phyloP scores from a whole-genome alignment of 1,140 invertebrate species.

The Monochamus saltuarius region DNA sequence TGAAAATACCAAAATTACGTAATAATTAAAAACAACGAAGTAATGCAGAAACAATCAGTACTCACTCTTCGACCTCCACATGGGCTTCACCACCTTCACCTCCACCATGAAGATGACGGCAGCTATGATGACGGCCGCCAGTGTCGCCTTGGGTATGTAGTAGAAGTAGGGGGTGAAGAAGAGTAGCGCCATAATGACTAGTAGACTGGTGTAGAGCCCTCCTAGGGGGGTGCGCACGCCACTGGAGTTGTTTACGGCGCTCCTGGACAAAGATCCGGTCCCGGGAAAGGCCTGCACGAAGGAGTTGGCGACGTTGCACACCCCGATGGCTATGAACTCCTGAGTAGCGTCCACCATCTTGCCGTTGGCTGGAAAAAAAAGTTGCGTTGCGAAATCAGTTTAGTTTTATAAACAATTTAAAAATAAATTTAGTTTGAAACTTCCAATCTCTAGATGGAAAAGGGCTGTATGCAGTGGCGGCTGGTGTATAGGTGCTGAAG shows the following conservation, averaged over 20 bases:
- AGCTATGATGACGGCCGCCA: constrained; percentile 81
- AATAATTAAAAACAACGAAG: too few relatives aligned
- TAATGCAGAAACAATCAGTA: constrained; percentile 16
- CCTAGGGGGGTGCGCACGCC: constrained; percentile 86
- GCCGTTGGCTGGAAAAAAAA: constrained; percentile 64
- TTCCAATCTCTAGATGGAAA: too few relatives aligned
- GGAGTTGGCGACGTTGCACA: constrained; percentile 81
- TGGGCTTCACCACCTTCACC: constrained; percentile 72
- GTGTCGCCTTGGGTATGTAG: constrained; percentile 76
- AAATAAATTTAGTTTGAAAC: too few relatives aligned
- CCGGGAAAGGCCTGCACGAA: constrained; percentile 85
- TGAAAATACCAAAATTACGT: too few relatives aligned
- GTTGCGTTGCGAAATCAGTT: too few relatives aligned
- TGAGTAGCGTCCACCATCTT: constrained; percentile 80
- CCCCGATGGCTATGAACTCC: constrained; percentile 79
- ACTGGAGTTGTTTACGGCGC: constrained; percentile 87
- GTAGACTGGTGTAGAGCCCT: constrained; percentile 79
- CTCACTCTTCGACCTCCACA: constrained; percentile 77
- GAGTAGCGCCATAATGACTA: constrained; percentile 75
- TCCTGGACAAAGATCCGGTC: constrained; percentile 82
- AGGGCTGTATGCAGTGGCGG: too few relatives aligned
- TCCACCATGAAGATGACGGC: constrained; percentile 83
- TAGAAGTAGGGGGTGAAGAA: constrained; percentile 82
- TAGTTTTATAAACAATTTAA: too few relatives aligned
- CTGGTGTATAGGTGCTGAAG: too few relatives aligned